Evolutionary conservation across 2,113 vertebrate genomes (phyloP), one percentile per base, ranked within the genome.

Genomic region (Psammodynastes pulverulentus): DNA sequence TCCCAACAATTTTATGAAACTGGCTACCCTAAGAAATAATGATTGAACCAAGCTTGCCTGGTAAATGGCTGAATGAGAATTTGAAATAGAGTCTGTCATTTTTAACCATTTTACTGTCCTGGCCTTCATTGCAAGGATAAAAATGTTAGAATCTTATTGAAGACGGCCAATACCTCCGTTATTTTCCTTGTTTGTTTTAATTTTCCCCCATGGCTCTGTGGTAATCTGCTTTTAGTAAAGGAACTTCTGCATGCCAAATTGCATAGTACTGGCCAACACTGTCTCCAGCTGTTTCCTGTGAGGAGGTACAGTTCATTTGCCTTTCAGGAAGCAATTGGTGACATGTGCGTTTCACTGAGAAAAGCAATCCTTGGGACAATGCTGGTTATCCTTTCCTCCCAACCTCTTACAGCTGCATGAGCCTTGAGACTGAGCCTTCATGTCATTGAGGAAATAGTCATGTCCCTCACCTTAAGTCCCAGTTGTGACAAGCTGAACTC

Each of bases 401-500:
- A 2, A 56, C 10, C 0, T 0, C 88, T 93, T 62, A 19, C 93
- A 93, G 89, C 92, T 93, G 92, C 46, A 34, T 62, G 46, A 88
- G 72, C 46, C 34, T 24, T 48, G 51, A 67, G 72, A 84, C 43
- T 49, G 24, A 45, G 53, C 79, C 91, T 90, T 93, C 26, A 39
- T 29, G 29, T 93, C 91, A 91, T 91, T 88, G 2, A 0, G 91
- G 49, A 95, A 95, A 67, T 24, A 85, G 72, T 94, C 67, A 43
- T 93, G 88, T 90, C 45, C 92, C 92, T 84, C 46, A 79, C 51
- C 93, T 92, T 92, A 72, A 56, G 56, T 91, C 67, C 93, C 93
- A 95, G 67, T 26, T 53, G 67, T 85, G 93, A 88, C 93, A 93
- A 52, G 45, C 92, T 94, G 92, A 95, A 93, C 88, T 48, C 89